Conservation (phyloP, 2,888 invertebrate genomes). For the Cephus rjabovi region DNA sequence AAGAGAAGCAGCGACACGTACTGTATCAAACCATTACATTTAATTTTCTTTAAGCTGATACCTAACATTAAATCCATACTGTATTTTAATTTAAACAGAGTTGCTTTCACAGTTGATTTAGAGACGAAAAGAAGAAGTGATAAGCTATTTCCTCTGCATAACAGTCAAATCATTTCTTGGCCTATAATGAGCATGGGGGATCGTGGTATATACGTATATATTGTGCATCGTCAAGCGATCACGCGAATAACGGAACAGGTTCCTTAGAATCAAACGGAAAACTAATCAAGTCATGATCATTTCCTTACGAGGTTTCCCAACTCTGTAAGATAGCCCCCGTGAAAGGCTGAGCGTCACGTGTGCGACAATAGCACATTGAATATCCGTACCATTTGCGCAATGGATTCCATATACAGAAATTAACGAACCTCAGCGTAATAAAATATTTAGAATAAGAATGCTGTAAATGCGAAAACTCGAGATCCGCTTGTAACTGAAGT, state of each 20-base stretch:
- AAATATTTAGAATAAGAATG: slow-evolving; percentile 23
- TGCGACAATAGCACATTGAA: not conserved
- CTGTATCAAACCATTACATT: not conserved
- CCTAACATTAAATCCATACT: not conserved
- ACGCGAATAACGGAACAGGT: not conserved
- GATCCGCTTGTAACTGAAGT: not conserved
- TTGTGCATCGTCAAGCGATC: not conserved
- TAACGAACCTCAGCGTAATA: slow-evolving; percentile 29
- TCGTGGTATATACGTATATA: not conserved
- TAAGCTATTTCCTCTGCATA: not conserved
- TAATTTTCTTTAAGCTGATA: not conserved
- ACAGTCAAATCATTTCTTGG: not conserved
- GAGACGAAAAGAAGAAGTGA: not conserved
- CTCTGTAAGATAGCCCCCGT: not conserved
- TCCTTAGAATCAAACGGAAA: not conserved
- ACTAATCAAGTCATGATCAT: not conserved
- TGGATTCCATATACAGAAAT: slow-evolving; percentile 13
- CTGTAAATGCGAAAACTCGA: not conserved
- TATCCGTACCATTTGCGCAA: not conserved
- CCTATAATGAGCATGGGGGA: not conserved
- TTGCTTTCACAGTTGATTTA: not conserved
- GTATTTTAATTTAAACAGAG: not conserved
- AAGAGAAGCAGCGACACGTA: not conserved
- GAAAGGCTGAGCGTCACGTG: not conserved
- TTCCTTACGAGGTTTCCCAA: not conserved